Base-by-base conservation (phyloP, 2,888 invertebrate genomes). In the Ophion ellenae region DNA sequence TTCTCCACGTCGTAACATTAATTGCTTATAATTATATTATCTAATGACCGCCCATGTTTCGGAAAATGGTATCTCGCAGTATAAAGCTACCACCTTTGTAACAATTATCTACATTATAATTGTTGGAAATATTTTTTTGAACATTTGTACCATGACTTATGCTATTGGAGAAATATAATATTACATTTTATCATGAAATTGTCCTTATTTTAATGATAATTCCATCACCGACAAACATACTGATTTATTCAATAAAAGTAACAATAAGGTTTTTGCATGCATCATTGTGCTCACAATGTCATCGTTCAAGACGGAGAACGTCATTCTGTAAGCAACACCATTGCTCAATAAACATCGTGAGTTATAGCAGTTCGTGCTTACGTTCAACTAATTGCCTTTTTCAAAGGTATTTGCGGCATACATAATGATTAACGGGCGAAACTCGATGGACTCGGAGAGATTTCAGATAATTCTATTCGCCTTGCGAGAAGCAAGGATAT, bases 401-500 rank as follows among this genome's bases (percentile, higher is more conserved):
- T 86, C 85, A 83, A 83, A 77, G 71, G 77, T 81, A 83, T 86
- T 83, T 83, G 83, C 76, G 66, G 80, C 71, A 86, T 76, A 83
- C 63, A 69, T 71, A 66, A 81, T 86, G 85, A 86, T 86, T 86
- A 86, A 86, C 81, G 85, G 83, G 80, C 85, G 83, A 83, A 86
- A 86, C 83, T 83, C 80, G 80, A 85, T 83, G 80, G 83, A 81
- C 83, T 83, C 85, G 67, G 61, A 63, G 80, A 84, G 80, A 86
- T 86, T 86, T 80, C 76, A 86, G 85, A 86, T 86, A 86, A 86
- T 86, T 83, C 85, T 86, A 86, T 86, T 86, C 83, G 85, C 85
- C 73, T 77, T 63, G 76, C 57, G 83, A 86, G 83, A 59, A 80
- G 63, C 64, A 71, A 63, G 71, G 47, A 77, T 82, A 75, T 73